These are phyloP conservation scores for Tadarida brasiliensis DNA, from an alignment of 2,797 vertebrate species.

Conservation along the genomic window DNA sequence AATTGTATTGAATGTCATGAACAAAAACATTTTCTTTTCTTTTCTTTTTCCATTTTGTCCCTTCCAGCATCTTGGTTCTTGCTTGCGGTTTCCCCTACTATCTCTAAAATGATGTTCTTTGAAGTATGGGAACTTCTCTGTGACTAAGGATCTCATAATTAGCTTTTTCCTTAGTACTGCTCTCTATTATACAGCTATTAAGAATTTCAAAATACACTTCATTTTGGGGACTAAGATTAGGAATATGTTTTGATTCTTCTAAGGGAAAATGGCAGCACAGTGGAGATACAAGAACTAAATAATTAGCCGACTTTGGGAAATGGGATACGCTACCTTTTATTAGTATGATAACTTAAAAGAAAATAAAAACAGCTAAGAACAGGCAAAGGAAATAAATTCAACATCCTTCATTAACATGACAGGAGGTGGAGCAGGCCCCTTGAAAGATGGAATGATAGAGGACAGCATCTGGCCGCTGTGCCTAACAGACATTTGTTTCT, in stretches of 20 bases:
- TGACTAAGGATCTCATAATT: constrained; percentile 49
- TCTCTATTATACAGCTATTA: constrained; percentile 37
- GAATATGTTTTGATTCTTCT: constrained; percentile 32
- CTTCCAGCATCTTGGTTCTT: neutral
- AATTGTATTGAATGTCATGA: constrained; percentile 3
- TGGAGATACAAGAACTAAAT: neutral
- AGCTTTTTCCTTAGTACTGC: neutral
- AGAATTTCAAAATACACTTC: neutral
- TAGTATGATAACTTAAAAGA: constrained; percentile 6
- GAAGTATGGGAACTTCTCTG: neutral
- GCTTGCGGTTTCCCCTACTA: neutral
- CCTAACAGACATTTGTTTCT: neutral
- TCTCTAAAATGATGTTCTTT: constrained; percentile 44
- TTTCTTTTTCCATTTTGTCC: neutral
- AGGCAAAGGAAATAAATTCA: constrained; percentile 39
- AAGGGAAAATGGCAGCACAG: constrained; percentile 26
- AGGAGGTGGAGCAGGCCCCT: neutral
- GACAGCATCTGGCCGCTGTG: neutral
- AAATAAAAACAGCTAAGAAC: constrained; percentile 52
- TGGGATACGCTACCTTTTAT: neutral
- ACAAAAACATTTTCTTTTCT: neutral
- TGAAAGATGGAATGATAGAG: neutral
- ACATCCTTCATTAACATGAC: neutral
- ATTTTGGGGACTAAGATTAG: constrained; percentile 45
- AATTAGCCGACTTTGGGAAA: constrained; percentile 30